phyloP scores from a whole-genome alignment of 2,888 invertebrate genomes.

The Beris morrisii region DNA sequence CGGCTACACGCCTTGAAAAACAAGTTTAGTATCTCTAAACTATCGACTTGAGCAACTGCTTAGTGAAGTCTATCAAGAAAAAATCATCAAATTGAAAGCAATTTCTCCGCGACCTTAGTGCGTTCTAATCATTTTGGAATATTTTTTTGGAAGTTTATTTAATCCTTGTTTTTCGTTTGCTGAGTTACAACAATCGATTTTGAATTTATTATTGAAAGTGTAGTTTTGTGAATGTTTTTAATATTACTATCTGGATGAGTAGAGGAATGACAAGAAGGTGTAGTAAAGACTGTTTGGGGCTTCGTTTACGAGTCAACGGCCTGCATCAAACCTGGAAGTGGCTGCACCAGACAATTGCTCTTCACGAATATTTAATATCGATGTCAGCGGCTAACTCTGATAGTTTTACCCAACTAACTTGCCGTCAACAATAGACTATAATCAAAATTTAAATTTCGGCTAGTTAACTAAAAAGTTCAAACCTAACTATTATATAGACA shows the following conservation, averaged over 20 bases:
- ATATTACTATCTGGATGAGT: conserved; percentile 33
- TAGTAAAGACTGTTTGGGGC: conserved; percentile 67
- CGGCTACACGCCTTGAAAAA: conserved; percentile 28
- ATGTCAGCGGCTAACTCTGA: conserved; percentile 76
- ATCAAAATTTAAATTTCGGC: not conserved
- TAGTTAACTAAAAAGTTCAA: not conserved
- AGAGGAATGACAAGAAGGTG: conserved; percentile 57
- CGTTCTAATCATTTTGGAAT: too few relatives aligned
- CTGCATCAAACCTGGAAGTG: conserved; percentile 95
- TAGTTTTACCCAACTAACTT: conserved; percentile 13
- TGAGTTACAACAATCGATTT: not conserved
- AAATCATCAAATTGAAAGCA: too few relatives aligned
- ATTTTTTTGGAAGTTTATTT: too few relatives aligned
- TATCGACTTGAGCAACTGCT: too few relatives aligned
- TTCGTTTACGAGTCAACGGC: conserved; percentile 83
- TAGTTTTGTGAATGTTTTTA: conserved; percentile 18
- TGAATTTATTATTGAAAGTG: conserved; percentile 12
- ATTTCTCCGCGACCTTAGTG: too few relatives aligned
- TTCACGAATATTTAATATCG: conserved; percentile 85
- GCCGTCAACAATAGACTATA: conserved; percentile 6
- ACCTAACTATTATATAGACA: conserved; percentile 9
- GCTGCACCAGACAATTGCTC: conserved; percentile 86
- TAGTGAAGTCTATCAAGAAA: too few relatives aligned
- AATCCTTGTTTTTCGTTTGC: too few relatives aligned
- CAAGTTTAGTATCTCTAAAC: conserved; percentile 27